phyloP scores from a whole-genome alignment of 2,888 invertebrate species.

The Philhelius pedissequus region DNA sequence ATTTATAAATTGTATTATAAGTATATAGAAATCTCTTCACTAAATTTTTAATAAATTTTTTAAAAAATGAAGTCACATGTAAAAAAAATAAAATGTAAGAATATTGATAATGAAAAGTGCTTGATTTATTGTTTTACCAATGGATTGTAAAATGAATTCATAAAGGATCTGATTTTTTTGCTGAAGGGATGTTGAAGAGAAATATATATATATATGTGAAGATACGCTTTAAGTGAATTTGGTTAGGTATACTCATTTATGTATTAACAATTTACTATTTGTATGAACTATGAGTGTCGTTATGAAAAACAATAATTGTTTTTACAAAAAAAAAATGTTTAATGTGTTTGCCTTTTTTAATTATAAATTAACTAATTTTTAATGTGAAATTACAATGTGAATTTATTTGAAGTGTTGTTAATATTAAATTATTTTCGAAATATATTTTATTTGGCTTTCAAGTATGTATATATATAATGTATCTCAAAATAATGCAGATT shows the following conservation, averaged over 20 bases:
- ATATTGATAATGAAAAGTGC: slow-evolving; percentile 61
- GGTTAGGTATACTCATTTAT: slow-evolving; percentile 18
- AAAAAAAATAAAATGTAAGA: slow-evolving; percentile 7
- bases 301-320: slow-evolving; percentile 1
- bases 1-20: slow-evolving; percentile 58
- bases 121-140: slow-evolving; percentile 51
- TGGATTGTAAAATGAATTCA: slow-evolving; percentile 11
- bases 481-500: neutral
- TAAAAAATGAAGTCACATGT: slow-evolving; percentile 21
- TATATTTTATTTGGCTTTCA: neutral
- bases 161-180: slow-evolving; percentile 13
- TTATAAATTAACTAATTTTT: slow-evolving; percentile 19
- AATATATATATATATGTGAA: slow-evolving; percentile 38
- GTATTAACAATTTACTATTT: slow-evolving; percentile 36
- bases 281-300: slow-evolving; percentile 1
- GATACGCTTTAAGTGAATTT: slow-evolving; percentile 63
- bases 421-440: neutral
- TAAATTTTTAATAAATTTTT: slow-evolving; percentile 24
- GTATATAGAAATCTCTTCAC: slow-evolving; percentile 39
- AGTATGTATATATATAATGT: too few species aligned
- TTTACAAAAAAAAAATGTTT: neutral
- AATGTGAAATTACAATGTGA: neutral
- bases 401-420: neutral
- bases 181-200: slow-evolving; percentile 3
- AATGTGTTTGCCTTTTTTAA: slow-evolving; percentile 8